phyloP scores from a whole-genome alignment of 2,113 vertebrate species.

The Oxygymnocypris stewartii region DNA sequence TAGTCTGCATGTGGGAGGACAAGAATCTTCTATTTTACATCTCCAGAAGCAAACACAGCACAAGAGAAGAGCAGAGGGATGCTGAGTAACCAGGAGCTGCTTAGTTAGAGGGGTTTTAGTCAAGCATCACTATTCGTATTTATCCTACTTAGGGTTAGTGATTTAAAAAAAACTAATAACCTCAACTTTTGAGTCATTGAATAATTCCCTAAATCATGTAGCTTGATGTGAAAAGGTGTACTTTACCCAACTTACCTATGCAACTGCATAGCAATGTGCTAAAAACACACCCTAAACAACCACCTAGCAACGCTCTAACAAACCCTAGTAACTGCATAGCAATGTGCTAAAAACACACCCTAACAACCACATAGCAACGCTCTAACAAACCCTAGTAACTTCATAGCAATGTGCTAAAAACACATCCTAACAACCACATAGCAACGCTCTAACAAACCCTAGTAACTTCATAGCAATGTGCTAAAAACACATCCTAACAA shows the following conservation, averaged over 20 bases:
- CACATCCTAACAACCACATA: background rate
- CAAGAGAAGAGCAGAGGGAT: conserved; percentile 1
- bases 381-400: background rate
- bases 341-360: background rate
- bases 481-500: conserved; percentile 1
- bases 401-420: too few species aligned
- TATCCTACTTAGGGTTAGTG: background rate
- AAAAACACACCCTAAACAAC: background rate
- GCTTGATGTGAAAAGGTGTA: background rate
- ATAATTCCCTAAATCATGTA: background rate
- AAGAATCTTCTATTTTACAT: conserved; percentile 24
- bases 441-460: background rate
- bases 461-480: background rate
- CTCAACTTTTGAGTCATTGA: background rate
- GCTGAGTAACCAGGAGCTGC: background rate
- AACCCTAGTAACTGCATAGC: too few species aligned
- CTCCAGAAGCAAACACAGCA: conserved; percentile 4
- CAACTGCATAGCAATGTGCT: background rate
- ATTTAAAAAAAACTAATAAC: background rate
- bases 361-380: background rate
- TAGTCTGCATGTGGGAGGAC: conserved; percentile 31
- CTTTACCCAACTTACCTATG: background rate
- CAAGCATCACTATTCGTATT: background rate
- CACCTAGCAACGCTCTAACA: background rate
- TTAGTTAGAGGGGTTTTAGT: background rate